Conservation (phyloP, 1,140 invertebrate genomes). For the Drosophila sucinea region DNA sequence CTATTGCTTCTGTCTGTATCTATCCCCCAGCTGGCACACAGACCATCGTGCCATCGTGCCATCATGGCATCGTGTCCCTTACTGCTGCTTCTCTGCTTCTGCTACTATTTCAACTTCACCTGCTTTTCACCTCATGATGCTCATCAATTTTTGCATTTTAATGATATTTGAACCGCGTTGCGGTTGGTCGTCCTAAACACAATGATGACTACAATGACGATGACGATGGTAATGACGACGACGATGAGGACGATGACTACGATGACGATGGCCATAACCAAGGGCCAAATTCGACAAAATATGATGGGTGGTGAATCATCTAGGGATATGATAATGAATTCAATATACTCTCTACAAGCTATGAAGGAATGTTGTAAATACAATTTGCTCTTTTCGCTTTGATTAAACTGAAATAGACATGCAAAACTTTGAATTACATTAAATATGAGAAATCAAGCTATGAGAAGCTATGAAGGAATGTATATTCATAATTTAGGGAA, state of each 20-base stretch:
- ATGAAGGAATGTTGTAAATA: no score
- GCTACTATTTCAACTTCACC: constrained; percentile 4
- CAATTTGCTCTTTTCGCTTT: not conserved
- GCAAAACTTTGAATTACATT: no score
- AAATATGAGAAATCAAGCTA: no score
- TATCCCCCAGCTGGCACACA: not conserved
- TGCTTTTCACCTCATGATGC: constrained; percentile 31
- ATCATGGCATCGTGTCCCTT: not conserved
- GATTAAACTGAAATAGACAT: not conserved
- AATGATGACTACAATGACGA: constrained; percentile 15
- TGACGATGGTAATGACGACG: constrained; percentile 19
- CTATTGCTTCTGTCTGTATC: constrained; percentile 20
- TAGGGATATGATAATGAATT: constrained; percentile 10
- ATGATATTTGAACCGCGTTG: constrained; percentile 73
- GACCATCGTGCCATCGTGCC: constrained; percentile 7
- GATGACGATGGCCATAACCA: constrained; percentile 5
- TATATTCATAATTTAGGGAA: no score
- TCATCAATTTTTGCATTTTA: constrained; percentile 80
- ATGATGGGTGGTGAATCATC: not conserved
- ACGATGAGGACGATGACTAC: constrained; percentile 23
- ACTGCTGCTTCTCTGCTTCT: not conserved
- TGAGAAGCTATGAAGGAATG: no score
- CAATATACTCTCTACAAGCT: not conserved
- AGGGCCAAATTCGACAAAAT: not conserved
- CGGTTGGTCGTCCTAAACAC: constrained; percentile 26